phyloP scores from a whole-genome alignment of 2,113 vertebrate species.

The Colius striatus region DNA sequence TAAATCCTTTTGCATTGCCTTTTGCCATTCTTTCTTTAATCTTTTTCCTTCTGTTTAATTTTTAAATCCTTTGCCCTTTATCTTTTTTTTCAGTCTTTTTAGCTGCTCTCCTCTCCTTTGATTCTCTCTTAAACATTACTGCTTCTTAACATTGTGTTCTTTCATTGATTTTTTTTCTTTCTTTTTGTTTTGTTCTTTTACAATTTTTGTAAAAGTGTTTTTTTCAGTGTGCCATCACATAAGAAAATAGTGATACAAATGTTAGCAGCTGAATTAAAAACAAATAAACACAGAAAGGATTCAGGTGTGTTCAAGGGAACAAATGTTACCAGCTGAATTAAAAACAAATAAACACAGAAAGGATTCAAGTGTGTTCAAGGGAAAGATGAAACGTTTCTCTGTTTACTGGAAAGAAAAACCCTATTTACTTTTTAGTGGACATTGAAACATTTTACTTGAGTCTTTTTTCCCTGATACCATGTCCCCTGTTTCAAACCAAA shows the following conservation, averaged over 20 bases:
- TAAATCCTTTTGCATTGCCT: slow-evolving; percentile 76
- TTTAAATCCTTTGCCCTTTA: slow-evolving; percentile 79
- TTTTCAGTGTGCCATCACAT: slow-evolving; percentile 13
- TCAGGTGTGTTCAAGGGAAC: slow-evolving; percentile 23
- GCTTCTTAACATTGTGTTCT: slow-evolving; percentile 72
- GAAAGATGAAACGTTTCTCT: slow-evolving; percentile 47
- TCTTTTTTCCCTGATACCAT: background rate
- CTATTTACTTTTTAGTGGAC: slow-evolving; percentile 14
- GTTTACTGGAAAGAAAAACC: slow-evolving; percentile 48
- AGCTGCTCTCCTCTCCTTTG: slow-evolving; percentile 71
- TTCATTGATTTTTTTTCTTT: slow-evolving; percentile 68
- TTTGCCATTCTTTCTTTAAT: slow-evolving; percentile 78
- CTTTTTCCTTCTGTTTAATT: slow-evolving; percentile 78
- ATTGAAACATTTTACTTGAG: slow-evolving; percentile 34
- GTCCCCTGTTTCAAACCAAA: background rate
- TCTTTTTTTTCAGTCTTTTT: slow-evolving; percentile 76
- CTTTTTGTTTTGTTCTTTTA: slow-evolving; percentile 60
- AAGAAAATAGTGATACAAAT: slow-evolving; percentile 25
- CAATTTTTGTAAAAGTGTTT: slow-evolving; percentile 46
- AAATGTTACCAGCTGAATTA: slow-evolving; percentile 29
- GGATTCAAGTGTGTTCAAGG: slow-evolving; percentile 25
- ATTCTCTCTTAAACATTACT: slow-evolving; percentile 73
- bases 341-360: slow-evolving; percentile 41
- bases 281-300: slow-evolving; percentile 30
- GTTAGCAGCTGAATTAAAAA: slow-evolving; percentile 41